phyloP scores from a whole-genome alignment of 1,140 invertebrate genomes.

The Dolichoris vasculosae region DNA sequence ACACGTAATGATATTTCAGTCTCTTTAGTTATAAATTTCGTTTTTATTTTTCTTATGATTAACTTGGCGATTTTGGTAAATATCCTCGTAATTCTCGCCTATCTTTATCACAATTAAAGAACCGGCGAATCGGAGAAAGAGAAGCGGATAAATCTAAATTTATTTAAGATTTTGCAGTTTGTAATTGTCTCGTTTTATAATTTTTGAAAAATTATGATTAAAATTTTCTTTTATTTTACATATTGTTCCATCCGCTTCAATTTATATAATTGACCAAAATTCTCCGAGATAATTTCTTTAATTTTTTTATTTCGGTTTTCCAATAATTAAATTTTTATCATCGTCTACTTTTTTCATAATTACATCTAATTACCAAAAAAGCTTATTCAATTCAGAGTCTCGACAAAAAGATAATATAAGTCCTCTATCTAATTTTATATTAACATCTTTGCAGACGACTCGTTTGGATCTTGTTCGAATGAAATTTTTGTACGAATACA shows the following conservation, averaged over 20 bases:
- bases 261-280: not conserved
- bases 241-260: not conserved
- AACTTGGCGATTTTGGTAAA: not conserved
- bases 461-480: not conserved
- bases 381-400: too few species aligned
- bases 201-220: conserved; percentile 20
- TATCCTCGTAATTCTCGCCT: not conserved
- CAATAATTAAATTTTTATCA: not conserved
- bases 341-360: not conserved
- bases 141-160: conserved; percentile 1
- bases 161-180: not conserved
- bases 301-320: not conserved
- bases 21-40: not conserved
- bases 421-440: not conserved
- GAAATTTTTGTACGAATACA: not conserved
- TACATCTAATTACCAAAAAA: not conserved
- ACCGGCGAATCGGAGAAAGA: not conserved
- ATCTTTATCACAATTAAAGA: conserved; percentile 1
- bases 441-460: not conserved
- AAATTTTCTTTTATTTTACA: not conserved
- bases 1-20: not conserved
- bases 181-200: not conserved
- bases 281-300: not conserved
- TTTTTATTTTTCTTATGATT: not conserved
- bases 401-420: too few species aligned